A percentile compares a stretch with the other conserved stretches of the same genome.
Conservation (phyloP, 2,797 vertebrate species). For the Cetoscarus ocellatus region DNA sequence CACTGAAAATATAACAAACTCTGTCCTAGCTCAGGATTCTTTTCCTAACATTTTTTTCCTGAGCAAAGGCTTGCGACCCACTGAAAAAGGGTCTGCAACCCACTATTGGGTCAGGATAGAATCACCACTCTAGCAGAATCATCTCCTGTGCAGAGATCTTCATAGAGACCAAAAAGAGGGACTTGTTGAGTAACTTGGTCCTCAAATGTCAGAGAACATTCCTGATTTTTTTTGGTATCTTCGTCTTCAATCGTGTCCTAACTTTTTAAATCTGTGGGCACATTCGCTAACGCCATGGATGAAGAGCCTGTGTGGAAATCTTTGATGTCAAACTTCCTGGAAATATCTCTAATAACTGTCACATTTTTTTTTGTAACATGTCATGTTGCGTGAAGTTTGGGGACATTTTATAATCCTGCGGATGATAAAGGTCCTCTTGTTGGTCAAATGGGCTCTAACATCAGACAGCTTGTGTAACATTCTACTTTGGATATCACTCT, state of each 20-base stretch:
- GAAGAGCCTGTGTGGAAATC: not conserved
- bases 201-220: conserved; percentile 1
- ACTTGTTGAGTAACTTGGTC: not conserved
- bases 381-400: not conserved
- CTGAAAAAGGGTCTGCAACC: too few species aligned
- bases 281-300: not conserved
- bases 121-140: too few species aligned
- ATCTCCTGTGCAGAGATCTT: too few species aligned
- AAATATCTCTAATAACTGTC: not conserved
- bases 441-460: not conserved
- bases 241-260: not conserved
- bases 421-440: not conserved
- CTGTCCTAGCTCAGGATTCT: too few species aligned
- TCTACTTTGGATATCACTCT: too few species aligned
- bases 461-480: too few species aligned
- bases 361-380: not conserved
- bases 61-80: too few species aligned
- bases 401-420: too few species aligned
- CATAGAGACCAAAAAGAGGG: too few species aligned
- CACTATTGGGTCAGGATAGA: too few species aligned
- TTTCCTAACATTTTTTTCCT: too few species aligned
- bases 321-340: not conserved
- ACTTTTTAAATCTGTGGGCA: not conserved
- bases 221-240: not conserved
- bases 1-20: too few species aligned